These are phyloP conservation scores for Phrynocephalus vlangalii DNA, from an alignment of 2,797 vertebrate genomes.

Conservation along the genomic window DNA sequence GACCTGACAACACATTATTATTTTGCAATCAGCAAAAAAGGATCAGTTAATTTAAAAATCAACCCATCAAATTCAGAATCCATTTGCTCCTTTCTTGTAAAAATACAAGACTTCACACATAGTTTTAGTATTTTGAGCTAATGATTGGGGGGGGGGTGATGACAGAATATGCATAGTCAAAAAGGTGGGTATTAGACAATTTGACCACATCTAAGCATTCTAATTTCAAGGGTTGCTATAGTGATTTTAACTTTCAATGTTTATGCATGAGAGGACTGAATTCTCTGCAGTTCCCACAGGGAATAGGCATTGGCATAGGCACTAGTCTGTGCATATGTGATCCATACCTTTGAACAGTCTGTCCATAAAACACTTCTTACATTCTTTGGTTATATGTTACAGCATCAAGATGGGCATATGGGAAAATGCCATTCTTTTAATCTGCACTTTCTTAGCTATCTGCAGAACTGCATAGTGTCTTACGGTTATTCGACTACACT, in stretches of 20 bases:
- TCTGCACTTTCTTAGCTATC: neutral
- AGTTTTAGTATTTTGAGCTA: neutral
- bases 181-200: neutral
- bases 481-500: too few species aligned
- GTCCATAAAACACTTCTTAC: neutral
- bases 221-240: neutral
- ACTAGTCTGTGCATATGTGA: neutral
- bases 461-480: too few species aligned
- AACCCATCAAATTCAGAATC: neutral
- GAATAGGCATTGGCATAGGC: neutral
- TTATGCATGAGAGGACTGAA: neutral
- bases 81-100: neutral
- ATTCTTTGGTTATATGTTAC: neutral
- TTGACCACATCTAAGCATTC: neutral
- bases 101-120: neutral
- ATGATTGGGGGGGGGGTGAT: neutral
- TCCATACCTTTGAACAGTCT: too few species aligned
- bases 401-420: neutral
- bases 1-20: too few species aligned
- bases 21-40: neutral
- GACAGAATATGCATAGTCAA: neutral
- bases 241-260: neutral
- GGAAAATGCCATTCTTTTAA: too few species aligned
- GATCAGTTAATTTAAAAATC: conserved; percentile 14
- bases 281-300: neutral